phyloP scores from a whole-genome alignment of 2,113 vertebrate genomes.

The Pygoscelis antarcticus region DNA sequence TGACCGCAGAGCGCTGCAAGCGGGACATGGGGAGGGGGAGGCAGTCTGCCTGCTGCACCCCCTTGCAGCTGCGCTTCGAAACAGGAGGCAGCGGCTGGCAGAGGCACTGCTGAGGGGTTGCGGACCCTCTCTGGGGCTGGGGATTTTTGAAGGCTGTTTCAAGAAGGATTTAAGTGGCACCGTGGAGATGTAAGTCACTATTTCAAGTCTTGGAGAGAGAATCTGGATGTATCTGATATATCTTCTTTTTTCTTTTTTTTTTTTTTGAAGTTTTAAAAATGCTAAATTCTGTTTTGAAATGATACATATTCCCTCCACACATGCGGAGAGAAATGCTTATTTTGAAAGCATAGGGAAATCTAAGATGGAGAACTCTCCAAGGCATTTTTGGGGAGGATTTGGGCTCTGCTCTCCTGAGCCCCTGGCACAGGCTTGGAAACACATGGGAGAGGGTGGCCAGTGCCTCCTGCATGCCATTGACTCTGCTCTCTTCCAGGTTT shows the following conservation, averaged over 20 bases:
- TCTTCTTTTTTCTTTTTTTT: not conserved
- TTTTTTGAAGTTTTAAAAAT: not conserved
- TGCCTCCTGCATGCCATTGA: not conserved
- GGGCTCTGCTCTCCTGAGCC: not conserved
- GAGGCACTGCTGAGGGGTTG: not conserved
- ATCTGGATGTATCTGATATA: not conserved
- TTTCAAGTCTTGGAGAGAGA: not conserved
- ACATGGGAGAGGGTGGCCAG: fast-evolving
- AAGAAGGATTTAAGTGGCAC: not conserved
- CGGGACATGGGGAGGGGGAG: not conserved
- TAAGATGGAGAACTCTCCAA: not conserved
- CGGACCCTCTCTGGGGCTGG: fast-evolving
- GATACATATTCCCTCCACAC: not conserved
- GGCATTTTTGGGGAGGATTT: not conserved
- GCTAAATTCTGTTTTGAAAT: not conserved
- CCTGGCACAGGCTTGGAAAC: not conserved
- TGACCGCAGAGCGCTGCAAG: fast-evolving
- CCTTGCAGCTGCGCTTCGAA: not conserved
- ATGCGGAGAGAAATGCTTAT: not conserved
- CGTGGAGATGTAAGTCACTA: not conserved
- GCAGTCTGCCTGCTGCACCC: not conserved
- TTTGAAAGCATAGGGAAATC: not conserved
- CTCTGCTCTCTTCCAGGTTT: constrained; percentile 76
- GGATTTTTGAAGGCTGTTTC: not conserved
- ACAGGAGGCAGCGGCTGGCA: not conserved